Evolutionary conservation across 2,797 vertebrate genomes (phyloP).

Genomic region (Anabacerthia variegaticeps): DNA sequence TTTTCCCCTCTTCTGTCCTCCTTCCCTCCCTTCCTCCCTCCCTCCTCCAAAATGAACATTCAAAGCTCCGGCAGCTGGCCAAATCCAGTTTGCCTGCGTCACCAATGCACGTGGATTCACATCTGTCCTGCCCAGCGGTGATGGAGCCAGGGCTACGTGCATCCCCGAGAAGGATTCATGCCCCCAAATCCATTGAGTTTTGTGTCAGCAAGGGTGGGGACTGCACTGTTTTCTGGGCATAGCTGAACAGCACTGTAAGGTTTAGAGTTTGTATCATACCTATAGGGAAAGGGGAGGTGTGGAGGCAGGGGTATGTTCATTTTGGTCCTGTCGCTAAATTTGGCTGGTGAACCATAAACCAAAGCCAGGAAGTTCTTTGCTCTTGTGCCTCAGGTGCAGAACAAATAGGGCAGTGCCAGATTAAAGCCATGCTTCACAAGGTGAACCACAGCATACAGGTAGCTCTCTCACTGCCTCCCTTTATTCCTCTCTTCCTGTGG

Average conservation of each 20-base stretch:
- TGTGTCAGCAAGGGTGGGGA: background rate
- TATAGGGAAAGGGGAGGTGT: background rate
- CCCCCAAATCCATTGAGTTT: background rate
- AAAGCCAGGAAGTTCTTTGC: background rate
- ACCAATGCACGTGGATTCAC: constrained; percentile 26
- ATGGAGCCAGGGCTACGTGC: constrained; percentile 26
- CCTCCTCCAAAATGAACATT: constrained; percentile 26
- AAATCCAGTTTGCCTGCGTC: constrained; percentile 62
- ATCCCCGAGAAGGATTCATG: constrained; percentile 8
- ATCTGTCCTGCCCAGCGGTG: constrained; percentile 52
- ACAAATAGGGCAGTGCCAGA: background rate
- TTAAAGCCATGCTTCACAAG: background rate
- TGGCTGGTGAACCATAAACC: background rate
- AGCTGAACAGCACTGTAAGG: background rate
- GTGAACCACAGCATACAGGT: background rate
- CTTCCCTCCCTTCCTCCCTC: background rate
- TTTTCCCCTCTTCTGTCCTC: background rate
- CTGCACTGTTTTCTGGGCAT: background rate
- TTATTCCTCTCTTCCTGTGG: fast-evolving
- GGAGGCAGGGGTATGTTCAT: background rate
- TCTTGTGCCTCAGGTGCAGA: background rate
- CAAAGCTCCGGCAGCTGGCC: constrained; percentile 54
- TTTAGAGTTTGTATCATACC: background rate
- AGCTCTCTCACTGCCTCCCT: background rate
- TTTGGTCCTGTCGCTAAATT: background rate